Evolutionary conservation across 64 coral and sea anemone genomes (phyloP).

Genomic region (Anthopleura sola): DNA sequence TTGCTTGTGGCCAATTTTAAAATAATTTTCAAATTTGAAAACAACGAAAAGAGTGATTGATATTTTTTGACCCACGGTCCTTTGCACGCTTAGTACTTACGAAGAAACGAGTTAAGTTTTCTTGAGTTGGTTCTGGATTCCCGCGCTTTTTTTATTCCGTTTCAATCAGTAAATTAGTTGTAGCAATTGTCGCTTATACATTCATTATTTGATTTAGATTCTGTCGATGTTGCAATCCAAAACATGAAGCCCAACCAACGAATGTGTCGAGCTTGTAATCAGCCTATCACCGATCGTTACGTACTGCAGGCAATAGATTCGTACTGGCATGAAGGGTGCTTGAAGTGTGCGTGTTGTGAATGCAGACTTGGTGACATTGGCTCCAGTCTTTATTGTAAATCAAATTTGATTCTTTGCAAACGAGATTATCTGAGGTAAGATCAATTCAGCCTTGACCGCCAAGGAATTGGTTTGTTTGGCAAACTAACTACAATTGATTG

Average conservation of each 20-base stretch:
- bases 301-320: slow-evolving; percentile 68
- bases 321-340: slow-evolving; percentile 83
- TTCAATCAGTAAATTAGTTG: too few relatives aligned
- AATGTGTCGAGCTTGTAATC: slow-evolving; percentile 68
- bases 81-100: too few relatives aligned
- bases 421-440: slow-evolving; percentile 84
- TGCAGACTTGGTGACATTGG: slow-evolving; percentile 87
- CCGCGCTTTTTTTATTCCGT: too few relatives aligned
- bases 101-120: too few relatives aligned
- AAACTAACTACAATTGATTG: too few relatives aligned
- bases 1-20: too few relatives aligned
- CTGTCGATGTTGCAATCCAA: slow-evolving; percentile 34
- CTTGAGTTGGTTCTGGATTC: too few relatives aligned
- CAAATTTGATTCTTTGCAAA: slow-evolving; percentile 83
- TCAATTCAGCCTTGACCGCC: neutral
- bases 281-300: slow-evolving; percentile 78
- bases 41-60: too few relatives aligned
- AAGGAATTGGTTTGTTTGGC: too few relatives aligned
- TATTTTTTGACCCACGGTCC: too few relatives aligned
- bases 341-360: slow-evolving; percentile 84
- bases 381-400: slow-evolving; percentile 70
- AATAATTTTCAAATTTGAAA: too few relatives aligned
- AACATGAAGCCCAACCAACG: slow-evolving; percentile 1
- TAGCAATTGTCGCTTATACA: too few relatives aligned
- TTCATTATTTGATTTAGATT: slow-evolving; percentile 10